A percentile compares a stretch with the other conserved stretches of the same genome.
Evolutionary conservation across 2,888 invertebrate genomes (phyloP).

Genomic region (Automeris io): DNA sequence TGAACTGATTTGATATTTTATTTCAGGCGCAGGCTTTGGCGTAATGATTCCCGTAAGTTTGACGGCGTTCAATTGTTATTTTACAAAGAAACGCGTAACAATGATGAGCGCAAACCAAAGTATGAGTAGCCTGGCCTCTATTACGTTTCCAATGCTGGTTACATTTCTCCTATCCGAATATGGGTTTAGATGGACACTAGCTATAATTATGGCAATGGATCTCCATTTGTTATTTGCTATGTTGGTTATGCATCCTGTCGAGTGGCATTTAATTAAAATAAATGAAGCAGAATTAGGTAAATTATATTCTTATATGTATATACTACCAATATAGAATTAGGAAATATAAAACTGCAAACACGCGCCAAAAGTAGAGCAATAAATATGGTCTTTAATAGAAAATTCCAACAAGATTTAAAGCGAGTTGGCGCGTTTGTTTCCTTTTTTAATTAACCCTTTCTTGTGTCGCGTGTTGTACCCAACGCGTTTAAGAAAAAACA

Average conservation of each 20-base stretch:
- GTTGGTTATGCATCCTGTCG: slow-evolving; percentile 84
- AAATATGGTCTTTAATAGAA: too few species aligned
- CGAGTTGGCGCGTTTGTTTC: too few species aligned
- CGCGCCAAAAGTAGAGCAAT: too few species aligned
- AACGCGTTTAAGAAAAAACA: too few species aligned
- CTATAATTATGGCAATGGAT: slow-evolving; percentile 81
- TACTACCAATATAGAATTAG: background rate
- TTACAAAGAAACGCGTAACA: slow-evolving; percentile 80
- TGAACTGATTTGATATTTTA: background rate
- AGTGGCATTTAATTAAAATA: slow-evolving; percentile 79
- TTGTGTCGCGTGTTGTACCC: too few species aligned
- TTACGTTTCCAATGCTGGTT: slow-evolving; percentile 81
- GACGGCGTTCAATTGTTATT: slow-evolving; percentile 85
- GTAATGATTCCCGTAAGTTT: slow-evolving; percentile 84
- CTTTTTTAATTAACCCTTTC: too few species aligned
- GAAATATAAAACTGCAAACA: too few species aligned
- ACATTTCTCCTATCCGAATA: slow-evolving; percentile 78
- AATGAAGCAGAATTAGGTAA: slow-evolving; percentile 31
- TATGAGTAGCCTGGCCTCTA: slow-evolving; percentile 81
- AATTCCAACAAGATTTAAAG: too few species aligned
- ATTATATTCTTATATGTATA: slow-evolving; percentile 5
- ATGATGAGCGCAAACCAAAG: slow-evolving; percentile 87
- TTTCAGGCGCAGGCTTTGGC: slow-evolving; percentile 82
- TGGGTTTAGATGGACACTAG: slow-evolving; percentile 83
- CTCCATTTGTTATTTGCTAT: slow-evolving; percentile 82